phyloP scores from a whole-genome alignment of 2,797 vertebrate genomes.

The Petrocephalus schoutedeni region DNA sequence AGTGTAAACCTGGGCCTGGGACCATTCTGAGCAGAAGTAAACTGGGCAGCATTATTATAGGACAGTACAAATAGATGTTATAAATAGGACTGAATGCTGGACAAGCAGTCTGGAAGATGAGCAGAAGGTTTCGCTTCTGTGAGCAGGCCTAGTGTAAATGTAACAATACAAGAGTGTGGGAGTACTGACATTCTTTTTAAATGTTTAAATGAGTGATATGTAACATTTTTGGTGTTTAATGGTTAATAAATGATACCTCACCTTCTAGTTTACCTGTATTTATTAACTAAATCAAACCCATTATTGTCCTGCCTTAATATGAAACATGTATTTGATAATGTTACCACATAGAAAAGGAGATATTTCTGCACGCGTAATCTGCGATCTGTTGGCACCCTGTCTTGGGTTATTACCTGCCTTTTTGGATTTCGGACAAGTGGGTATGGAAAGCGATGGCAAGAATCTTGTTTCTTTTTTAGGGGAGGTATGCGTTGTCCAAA shows the following conservation, averaged over 20 bases:
- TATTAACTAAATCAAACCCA: not conserved
- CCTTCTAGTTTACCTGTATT: not conserved
- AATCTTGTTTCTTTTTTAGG: too few species aligned
- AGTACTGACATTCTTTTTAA: too few species aligned
- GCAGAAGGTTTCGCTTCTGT: too few species aligned
- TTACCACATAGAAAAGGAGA: not conserved
- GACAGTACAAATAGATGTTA: not conserved
- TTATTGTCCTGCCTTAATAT: not conserved
- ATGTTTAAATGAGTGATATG: not conserved
- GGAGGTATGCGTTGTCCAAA: too few species aligned
- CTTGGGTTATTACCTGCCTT: not conserved
- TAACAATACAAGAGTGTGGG: too few species aligned
- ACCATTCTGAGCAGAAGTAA: not conserved
- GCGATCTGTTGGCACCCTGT: not conserved
- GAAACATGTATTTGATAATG: not conserved
- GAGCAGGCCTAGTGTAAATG: too few species aligned
- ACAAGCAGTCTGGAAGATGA: not conserved
- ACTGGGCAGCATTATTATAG: not conserved
- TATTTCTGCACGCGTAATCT: not conserved
- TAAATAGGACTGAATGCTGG: not conserved
- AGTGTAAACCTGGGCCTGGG: not conserved
- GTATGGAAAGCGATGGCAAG: too few species aligned
- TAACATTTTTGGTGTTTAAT: not conserved
- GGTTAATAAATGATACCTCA: not conserved
- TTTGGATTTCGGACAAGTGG: too few species aligned